A percentile compares a stretch with the other conserved stretches of the same genome.
phyloP scores from a whole-genome alignment of 2,888 invertebrate species.

The Iphiclides podalirius region DNA sequence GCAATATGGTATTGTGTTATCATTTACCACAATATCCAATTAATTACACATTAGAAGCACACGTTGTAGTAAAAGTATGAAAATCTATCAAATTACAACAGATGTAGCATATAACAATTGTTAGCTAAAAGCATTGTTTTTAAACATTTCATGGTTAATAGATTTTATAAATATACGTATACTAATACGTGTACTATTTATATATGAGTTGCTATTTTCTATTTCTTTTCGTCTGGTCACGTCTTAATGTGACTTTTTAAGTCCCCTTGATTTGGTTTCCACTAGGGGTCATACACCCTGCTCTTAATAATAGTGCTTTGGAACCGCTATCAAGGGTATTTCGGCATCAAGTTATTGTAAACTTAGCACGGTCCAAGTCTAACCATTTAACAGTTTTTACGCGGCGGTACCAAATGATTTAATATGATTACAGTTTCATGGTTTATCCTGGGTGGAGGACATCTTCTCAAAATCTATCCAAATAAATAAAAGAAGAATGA shows the following conservation, averaged over 20 bases:
- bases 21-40: too few relatives aligned
- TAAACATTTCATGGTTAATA: too few relatives aligned
- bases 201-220: conserved; percentile 19
- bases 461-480: conserved; percentile 10
- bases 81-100: not conserved
- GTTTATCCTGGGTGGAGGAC: not conserved
- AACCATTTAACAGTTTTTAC: not conserved
- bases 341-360: conserved; percentile 24
- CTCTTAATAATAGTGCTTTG: conserved; percentile 47
- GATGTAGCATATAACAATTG: not conserved
- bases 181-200: conserved; percentile 30
- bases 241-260: conserved; percentile 83
- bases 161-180: conserved; percentile 5
- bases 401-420: not conserved
- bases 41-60: too few relatives aligned
- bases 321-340: conserved; percentile 57
- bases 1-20: too few relatives aligned
- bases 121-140: too few relatives aligned
- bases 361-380: conserved; percentile 1
- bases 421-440: not conserved
- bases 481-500: conserved; percentile 29
- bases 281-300: conserved; percentile 84
- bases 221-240: conserved; percentile 67
- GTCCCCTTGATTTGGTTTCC: conserved; percentile 89
- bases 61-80: conserved; percentile 9